Base-by-base conservation (phyloP, 2,113 vertebrate genomes). In the Oophaga pumilio region DNA sequence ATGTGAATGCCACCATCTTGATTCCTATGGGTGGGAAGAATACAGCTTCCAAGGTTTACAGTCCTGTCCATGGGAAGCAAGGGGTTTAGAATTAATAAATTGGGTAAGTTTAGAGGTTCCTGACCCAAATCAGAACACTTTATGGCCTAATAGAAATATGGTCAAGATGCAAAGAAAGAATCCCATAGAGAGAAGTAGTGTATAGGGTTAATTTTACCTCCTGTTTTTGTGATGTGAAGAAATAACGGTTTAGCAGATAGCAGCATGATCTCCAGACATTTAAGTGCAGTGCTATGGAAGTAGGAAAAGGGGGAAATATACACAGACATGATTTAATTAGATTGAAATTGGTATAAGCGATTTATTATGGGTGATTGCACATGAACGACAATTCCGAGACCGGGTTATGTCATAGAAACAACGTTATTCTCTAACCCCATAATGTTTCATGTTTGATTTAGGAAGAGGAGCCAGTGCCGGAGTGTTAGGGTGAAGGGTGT, bases 401-500 rank as follows among this genome's bases (percentile, higher is more conserved):
- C 8, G 28, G 6, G 33, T 83, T 53, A 17, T 69, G 62, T n/a
- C 14, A 59, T 83, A 24, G 62, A 26, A 53, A 68, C 13, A 43
- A 52, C n/a, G 11, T 83, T 52, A 66, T 83, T 83, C 49, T 82
- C 62, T 83, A 53, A 11, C 22, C 81, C 24, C 62, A 69, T 68
- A 53, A 68, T 83, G 7, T 49, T 69, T 53, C 66, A 68, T 52
- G 14, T 20, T 53, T 68, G 62, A 68, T 83, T 83, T 17, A 53
- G 62, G 66, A 83, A 26, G 62, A 83, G 68, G 43, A 66, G 62
- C 62, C 62, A 28, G 33, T 53, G 59, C 28, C 20, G 53, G 66
- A 49, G 68, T 49, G 49, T 79, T 80, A 86, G 64, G 79, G 57
- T 79, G 53, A 86, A 79, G 60, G 85, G 76, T 69, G 66, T 74